Evolutionary conservation across 1,140 invertebrate genomes (phyloP), one percentile per base, ranked within the genome.

Genomic region (Neotoxoptera formosana): DNA sequence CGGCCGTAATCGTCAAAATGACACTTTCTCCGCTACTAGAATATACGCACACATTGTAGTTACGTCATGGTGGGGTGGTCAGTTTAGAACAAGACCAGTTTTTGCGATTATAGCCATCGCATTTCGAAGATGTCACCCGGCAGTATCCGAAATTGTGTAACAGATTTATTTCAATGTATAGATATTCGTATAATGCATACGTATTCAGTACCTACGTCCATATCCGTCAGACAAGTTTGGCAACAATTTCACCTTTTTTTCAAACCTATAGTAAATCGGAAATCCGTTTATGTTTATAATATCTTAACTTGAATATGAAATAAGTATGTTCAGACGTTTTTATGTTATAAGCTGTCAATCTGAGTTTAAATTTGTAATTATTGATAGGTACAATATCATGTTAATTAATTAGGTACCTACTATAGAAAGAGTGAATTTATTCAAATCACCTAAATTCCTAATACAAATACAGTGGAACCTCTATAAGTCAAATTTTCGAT

Each of bases 61-160:
- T 93, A 84, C 81, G 30, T 93, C 91, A 93, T n/a, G 48, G 47
- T 36, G 60, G 91, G 81, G 48, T 56, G 36, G 51, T 86, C 48
- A 41, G 91, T 93, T 53, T 56, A 48, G 76, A 84, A 86, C 34
- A 93, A 25, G 91, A 93, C 91, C 91, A 86, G 91, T 93, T 86
- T 56, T 92, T 20, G 91, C 91, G 91, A 84, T 92, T 92, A 76
- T 76, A 92, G 91, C 30, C 60, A 67, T 92, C 36, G 56, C n/a
- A 45, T 76, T 84, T 86, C 81, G 91, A 93, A 86, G 91, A 93
- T 93, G 91, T 93, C 91, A 93, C 91, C 91, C 67, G 30, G 36
- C 48, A 23, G n/a, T 93, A 86, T 93, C 76, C 48, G 48, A 93
- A 93, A 92, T 92, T 92, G 48, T 93, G 91, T 92, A 83, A 83